Base-by-base conservation (phyloP, 2,113 vertebrate genomes). In the Aix galericulata region DNA sequence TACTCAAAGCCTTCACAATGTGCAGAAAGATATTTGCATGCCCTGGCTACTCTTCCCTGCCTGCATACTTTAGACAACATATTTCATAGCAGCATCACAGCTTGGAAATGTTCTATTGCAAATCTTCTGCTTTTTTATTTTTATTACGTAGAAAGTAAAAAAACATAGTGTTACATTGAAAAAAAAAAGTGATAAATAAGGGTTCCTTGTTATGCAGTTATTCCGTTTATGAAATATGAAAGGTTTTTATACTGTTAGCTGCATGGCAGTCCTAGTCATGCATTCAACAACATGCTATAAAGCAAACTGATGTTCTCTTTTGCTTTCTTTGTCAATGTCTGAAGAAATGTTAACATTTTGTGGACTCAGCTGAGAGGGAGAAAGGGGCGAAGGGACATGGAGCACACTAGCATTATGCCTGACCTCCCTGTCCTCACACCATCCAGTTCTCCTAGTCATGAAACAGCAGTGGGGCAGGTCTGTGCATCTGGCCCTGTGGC, bases 361-460 rank as follows among this genome's bases (percentile, higher is more conserved):
- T 84, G 81, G 67, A 46, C 22, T 85, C 46, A 29, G 2, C 9
- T 82, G 23, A 14, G 44, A 78, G 8, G 42, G 2, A 17, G 20
- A 67, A 81, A 7, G 11, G 29, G 22, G 60, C 44, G 52, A 75
- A 64, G 56, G 31, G 72, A 82, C 15, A 26, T 0, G 1, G 22
- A 59, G 15, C 38, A 31, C 5, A 16, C 42, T 13, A 88, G 21
- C 15, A 9, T 40, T 50, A 13, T 32, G 36, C 17, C 38, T 3
- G 17, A 23, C 36, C 1, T 3, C 38, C 17, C 56, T 25, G 36
- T 4, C 1, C 2, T 64, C 26, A 29, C 36, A 17, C 0, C 4
- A 75, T 34, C 9, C 50, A 36, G 0, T 63, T 82, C 27, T 84
- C 4, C 15, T 16, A 9, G 15, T 31, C 42, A n/a, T 26, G 46